These are phyloP conservation scores for Neodontobutis hainanensis DNA, from an alignment of 2,113 vertebrate species.

Conservation along the genomic window DNA sequence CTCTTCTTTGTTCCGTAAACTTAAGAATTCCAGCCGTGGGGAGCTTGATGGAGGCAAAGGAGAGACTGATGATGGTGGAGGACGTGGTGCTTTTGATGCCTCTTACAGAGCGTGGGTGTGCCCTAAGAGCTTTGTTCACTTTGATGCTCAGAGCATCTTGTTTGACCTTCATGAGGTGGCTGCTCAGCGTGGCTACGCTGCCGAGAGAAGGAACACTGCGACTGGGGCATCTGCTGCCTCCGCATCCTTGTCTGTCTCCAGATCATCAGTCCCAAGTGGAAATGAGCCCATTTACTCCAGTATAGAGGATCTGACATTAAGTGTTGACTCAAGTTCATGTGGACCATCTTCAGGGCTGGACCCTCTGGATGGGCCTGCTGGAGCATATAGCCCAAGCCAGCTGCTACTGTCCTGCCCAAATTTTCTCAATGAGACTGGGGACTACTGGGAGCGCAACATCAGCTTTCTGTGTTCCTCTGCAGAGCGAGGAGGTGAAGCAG, in stretches of 20 bases:
- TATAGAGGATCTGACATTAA: constrained; percentile 83
- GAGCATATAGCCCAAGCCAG: constrained; percentile 73
- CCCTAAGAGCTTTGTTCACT: constrained; percentile 89
- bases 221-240: constrained; percentile 91
- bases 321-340: constrained; percentile 33
- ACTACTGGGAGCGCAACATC: constrained; percentile 83
- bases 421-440: constrained; percentile 91
- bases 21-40: constrained; percentile 74
- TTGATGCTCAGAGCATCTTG: constrained; percentile 89
- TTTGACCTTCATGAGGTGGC: constrained; percentile 87
- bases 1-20: constrained; percentile 88
- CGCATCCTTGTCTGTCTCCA: constrained; percentile 69
- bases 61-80: constrained; percentile 41
- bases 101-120: constrained; percentile 82
- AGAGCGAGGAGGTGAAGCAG: constrained; percentile 53
- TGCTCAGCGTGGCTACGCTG: constrained; percentile 64
- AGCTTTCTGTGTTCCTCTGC: constrained; percentile 84
- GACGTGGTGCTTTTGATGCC: constrained; percentile 52
- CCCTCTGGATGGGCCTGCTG: constrained; percentile 66
- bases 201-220: constrained; percentile 86
- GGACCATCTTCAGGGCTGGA: constrained; percentile 73
- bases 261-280: constrained; percentile 59
- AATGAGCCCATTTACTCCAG: constrained; percentile 82
- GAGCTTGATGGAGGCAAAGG: constrained; percentile 76
- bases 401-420: constrained; percentile 92